Base-by-base conservation (phyloP, 2,113 vertebrate species). In the Megaptera novaeangliae region DNA sequence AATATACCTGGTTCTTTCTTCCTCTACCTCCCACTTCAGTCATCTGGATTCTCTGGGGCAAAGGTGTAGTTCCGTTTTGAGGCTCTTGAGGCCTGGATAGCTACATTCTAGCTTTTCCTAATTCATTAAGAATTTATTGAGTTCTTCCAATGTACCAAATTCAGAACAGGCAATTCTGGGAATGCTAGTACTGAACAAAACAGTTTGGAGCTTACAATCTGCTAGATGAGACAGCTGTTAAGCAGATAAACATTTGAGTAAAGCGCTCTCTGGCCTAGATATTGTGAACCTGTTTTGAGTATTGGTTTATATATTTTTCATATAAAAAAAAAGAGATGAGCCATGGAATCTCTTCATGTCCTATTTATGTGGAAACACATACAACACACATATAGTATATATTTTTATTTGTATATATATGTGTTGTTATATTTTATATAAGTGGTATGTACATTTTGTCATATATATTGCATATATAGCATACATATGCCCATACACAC, bases 11-110 rank as follows among this genome's bases (percentile, higher is more conserved):
- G 18, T 14, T 84, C 0, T 95, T 86, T 83, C 8, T 83, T 80
- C 7, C 12, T 0, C 1, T 3, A 15, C 49, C 1, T 93, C 8
- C 4, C 6, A 15, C 27, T 36, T 87, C 18, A 23, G 5, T 29
- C 4, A 18, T 55, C 5, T 27, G 3, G n/a, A 34, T 63, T 72
- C 46, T 72, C 63, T 69, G 3, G 9, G 25, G 66, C 59, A 88
- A 77, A 87, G 1, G 12, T 3, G 15, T 2, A 89, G 21, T 86
- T 96, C 21, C 39, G 0, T 46, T 71, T 93, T 52, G 21, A 89
- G 25, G 8, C 12, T 89, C 10, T 11, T 75, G 15, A 92, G 4
- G 23, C 1, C 6, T 57, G 4, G 52, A 39, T 87, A 88, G 59
- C 39, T 41, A 8, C 21, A 3, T 25, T 92, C 46, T 31, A 23